Evolutionary conservation across 2,113 vertebrate genomes (phyloP).

Genomic region (Mus pahari): DNA sequence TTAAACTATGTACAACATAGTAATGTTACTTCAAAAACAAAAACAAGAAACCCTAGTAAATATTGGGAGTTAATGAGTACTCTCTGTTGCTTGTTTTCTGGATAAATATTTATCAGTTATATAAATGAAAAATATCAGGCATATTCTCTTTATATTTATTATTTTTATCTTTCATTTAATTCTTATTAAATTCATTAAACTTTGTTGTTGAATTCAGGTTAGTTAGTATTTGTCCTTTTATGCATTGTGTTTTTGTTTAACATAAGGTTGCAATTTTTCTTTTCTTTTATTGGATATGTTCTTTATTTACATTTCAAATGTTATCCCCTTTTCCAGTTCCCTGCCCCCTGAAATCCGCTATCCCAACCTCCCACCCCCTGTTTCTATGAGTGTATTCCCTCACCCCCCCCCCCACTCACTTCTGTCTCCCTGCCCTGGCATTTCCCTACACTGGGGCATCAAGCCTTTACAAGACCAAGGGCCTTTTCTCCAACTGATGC

Average conservation of each 20-base stretch:
- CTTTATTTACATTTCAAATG: too few relatives aligned
- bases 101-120: not conserved
- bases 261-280: not conserved
- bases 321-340: too few relatives aligned
- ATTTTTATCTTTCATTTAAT: conserved; percentile 38
- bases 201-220: not conserved
- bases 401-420: too few relatives aligned
- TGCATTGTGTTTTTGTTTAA: not conserved
- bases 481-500: too few relatives aligned
- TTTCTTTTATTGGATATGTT: too few relatives aligned
- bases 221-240: not conserved
- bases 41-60: not conserved
- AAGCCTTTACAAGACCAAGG: too few relatives aligned
- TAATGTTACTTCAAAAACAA: not conserved
- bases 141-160: not conserved
- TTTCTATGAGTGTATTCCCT: too few relatives aligned
- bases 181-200: not conserved
- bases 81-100: not conserved
- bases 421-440: too few relatives aligned
- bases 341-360: too few relatives aligned
- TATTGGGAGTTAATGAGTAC: not conserved
- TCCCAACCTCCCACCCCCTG: too few relatives aligned
- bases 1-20: not conserved
- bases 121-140: not conserved
- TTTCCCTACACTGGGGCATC: too few relatives aligned